Conservation (phyloP, 2,888 invertebrate genomes). For the Acleris literana region DNA sequence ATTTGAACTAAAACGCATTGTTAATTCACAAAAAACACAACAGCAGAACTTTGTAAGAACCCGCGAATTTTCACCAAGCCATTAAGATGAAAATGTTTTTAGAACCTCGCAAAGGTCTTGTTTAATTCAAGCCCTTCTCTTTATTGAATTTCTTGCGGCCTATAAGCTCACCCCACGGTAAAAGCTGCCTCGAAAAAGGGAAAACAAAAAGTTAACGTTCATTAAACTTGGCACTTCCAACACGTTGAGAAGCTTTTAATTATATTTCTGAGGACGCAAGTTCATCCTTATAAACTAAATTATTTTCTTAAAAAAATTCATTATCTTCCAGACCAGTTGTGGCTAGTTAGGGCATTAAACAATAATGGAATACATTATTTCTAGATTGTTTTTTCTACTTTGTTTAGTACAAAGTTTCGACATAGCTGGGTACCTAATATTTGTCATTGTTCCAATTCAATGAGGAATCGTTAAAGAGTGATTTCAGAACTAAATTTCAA, state of each 20-base stretch:
- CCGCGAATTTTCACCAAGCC: slow-evolving; percentile 6
- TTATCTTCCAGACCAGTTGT: no score
- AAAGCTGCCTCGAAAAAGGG: slow-evolving; percentile 17
- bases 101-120: slow-evolving; percentile 13
- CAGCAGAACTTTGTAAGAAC: slow-evolving; percentile 8
- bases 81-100: slow-evolving; percentile 15
- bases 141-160: slow-evolving; percentile 35
- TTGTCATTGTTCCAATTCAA: no score
- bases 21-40: slow-evolving; percentile 4
- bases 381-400: no score
- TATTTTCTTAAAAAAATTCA: not conserved
- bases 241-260: slow-evolving; percentile 30
- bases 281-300: slow-evolving; percentile 5
- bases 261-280: slow-evolving; percentile 18
- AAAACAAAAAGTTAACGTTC: slow-evolving; percentile 34
- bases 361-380: no score
- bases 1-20: not conserved
- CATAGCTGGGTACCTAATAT: no score
- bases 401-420: no score
- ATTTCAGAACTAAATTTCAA: no score
- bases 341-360: no score
- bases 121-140: slow-evolving; percentile 29
- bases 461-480: no score
- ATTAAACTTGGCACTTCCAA: slow-evolving; percentile 29
- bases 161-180: slow-evolving; percentile 20